Percentiles rank a stretch among this genome's conserved stretches.
Conservation (phyloP, 2,888 invertebrate species). For the Xestia xanthographa region DNA sequence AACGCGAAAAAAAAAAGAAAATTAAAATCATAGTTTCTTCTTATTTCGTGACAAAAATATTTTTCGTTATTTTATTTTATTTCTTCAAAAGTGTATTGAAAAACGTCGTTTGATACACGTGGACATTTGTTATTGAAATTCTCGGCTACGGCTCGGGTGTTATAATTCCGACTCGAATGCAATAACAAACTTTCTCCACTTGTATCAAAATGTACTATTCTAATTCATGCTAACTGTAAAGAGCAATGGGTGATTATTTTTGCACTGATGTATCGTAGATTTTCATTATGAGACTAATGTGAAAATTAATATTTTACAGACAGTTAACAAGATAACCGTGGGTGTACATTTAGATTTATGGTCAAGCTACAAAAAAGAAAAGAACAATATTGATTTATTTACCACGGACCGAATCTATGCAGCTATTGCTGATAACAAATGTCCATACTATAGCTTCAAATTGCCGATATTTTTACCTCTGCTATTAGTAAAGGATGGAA, state of each 20-base stretch:
- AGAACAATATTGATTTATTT: slow-evolving; percentile 31
- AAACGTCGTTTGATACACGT: no score
- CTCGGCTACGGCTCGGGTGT: no score
- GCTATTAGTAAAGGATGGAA: slow-evolving; percentile 35
- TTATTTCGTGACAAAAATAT: no score
- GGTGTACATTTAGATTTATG: slow-evolving; percentile 35
- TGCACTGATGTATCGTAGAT: not conserved
- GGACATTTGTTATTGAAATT: no score
- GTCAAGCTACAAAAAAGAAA: slow-evolving; percentile 31
- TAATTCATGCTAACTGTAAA: no score
- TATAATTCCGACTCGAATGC: no score
- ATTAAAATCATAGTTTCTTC: no score
- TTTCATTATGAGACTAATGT: not conserved
- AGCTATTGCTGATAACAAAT: slow-evolving; percentile 24
- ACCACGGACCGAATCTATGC: slow-evolving; percentile 11
- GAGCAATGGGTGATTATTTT: not conserved
- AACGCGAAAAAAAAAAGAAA: no score
- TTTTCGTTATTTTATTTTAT: no score
- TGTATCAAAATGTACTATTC: no score
- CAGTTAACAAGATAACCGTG: slow-evolving; percentile 9
- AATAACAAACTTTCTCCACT: no score
- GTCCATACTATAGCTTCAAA: slow-evolving; percentile 1
- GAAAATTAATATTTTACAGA: slow-evolving; percentile 24
- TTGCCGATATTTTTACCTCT: slow-evolving; percentile 40
- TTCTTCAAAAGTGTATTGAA: no score